Conservation (phyloP, 2,113 vertebrate genomes). For the Ctenodactylus gundi region DNA sequence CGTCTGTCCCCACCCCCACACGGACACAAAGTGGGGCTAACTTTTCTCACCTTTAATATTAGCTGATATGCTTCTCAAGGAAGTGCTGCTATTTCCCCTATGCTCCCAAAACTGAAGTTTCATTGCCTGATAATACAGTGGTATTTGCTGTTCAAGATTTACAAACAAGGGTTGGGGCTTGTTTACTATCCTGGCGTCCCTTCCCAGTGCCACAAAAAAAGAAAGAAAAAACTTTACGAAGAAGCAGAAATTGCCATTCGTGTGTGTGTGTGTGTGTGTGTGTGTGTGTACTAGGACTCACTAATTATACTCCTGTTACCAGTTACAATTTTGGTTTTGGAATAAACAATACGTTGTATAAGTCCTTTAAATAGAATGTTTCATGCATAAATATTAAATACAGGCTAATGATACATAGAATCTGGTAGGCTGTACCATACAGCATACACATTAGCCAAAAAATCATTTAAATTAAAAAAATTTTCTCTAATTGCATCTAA, state of each 20-base stretch:
- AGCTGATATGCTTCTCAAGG: neutral
- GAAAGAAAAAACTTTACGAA: neutral
- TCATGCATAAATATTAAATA: neutral
- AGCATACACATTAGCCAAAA: neutral
- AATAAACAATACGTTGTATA: neutral
- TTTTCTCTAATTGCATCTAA: neutral
- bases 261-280: too few relatives aligned
- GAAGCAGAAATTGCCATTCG: neutral
- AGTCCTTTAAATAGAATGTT: neutral
- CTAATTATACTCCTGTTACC: neutral
- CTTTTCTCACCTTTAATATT: neutral
- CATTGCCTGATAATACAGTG: neutral
- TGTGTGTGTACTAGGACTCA: neutral
- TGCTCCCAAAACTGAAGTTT: neutral
- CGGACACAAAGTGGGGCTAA: neutral
- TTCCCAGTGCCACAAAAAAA: neutral
- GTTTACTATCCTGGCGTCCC: neutral
- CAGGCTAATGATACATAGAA: neutral
- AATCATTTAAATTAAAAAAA: neutral
- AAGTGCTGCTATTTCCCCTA: neutral
- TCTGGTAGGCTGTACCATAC: neutral
- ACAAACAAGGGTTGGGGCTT: neutral
- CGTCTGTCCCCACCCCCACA: too few relatives aligned
- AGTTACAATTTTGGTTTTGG: neutral
- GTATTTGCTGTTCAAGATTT: neutral